Percentiles rank a stretch among this genome's conserved stretches.
Evolutionary conservation across 35 echinoderm and acorn worm species (phyloP).

Genomic region (Strongylocentrotus purpuratus): DNA sequence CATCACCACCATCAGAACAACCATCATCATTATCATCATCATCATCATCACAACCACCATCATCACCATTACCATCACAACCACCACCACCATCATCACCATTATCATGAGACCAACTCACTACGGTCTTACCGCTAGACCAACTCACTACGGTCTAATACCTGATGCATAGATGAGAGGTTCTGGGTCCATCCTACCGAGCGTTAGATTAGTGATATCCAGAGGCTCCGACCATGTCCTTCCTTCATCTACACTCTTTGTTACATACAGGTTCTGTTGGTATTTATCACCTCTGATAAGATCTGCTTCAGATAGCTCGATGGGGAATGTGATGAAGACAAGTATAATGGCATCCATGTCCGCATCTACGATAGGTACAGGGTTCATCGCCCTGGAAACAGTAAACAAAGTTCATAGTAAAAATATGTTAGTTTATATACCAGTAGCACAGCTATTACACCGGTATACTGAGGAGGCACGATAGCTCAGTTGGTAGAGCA

Average conservation of each 20-base stretch:
- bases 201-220: constrained; percentile 66
- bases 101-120: neutral
- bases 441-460: too few relatives aligned
- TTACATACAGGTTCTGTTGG: constrained; percentile 68
- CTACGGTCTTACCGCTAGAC: too few relatives aligned
- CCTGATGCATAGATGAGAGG: constrained; percentile 88
- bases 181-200: constrained; percentile 70
- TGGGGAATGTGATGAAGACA: constrained; percentile 66
- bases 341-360: constrained; percentile 58
- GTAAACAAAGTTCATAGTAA: constrained; percentile 15
- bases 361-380: constrained; percentile 76
- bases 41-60: neutral
- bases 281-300: constrained; percentile 64
- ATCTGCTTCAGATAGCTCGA: constrained; percentile 67
- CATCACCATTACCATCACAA: neutral
- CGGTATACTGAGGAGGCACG: too few relatives aligned
- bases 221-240: constrained; percentile 59
- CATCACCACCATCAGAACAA: neutral
- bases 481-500: too few relatives aligned
- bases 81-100: neutral
- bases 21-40: neutral
- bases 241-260: constrained; percentile 71
- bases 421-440: too few relatives aligned
- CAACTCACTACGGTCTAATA: too few relatives aligned
- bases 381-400: constrained; percentile 76